Base-by-base conservation (phyloP, 2,888 invertebrate species). In the Oligia strigilis region DNA sequence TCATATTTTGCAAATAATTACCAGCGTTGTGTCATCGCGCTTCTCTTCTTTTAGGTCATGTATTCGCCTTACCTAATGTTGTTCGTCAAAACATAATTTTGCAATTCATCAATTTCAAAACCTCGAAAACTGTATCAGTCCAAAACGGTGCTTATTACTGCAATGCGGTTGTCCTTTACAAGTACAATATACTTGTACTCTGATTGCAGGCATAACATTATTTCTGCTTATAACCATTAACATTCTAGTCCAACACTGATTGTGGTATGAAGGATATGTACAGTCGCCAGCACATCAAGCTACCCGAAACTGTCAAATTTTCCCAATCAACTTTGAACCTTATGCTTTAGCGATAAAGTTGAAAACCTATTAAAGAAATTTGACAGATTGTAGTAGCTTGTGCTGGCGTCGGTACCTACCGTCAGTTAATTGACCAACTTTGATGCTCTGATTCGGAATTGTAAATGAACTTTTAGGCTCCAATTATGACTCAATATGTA, bases 141-240 rank as follows among this genome's bases (percentile, higher is more conserved):
- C 17, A 70, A 77, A 75, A 70, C 49, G 49, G 62, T 52, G 52
- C 8, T 85, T 58, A 71, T 83, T 80, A 74, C 70, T 60, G 69
- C 77, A 75, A 69, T 65, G 75, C 69, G 65, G 85, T 75, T 80
- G 62, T 65, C 66, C 29, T 82, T 85, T 85, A 78, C 66, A 75
- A 64, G 58, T 67, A 64, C 66, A 66, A 64, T 62, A 76, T 72
- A 65, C 60, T 83, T 70, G 77, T 77, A 55, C 0, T 72, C 66
- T 36, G 82, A 77, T 75, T 82, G 78, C 74, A 43, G 23, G 19
- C 62, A 84, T 77, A 65, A 13, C 13, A 62, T 75, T 84, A 75
- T 72, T 72, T 55, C 52, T 55, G 49, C 14, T 46, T 46, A 62
- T 71, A 70, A 55, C 43, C 40, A 74, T 77, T 77, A 72, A 82